Evolutionary conservation across 37 sponge, comb jelly and placozoan species (phyloP).

Genomic region (Halisarca cf. caerulea): DNA sequence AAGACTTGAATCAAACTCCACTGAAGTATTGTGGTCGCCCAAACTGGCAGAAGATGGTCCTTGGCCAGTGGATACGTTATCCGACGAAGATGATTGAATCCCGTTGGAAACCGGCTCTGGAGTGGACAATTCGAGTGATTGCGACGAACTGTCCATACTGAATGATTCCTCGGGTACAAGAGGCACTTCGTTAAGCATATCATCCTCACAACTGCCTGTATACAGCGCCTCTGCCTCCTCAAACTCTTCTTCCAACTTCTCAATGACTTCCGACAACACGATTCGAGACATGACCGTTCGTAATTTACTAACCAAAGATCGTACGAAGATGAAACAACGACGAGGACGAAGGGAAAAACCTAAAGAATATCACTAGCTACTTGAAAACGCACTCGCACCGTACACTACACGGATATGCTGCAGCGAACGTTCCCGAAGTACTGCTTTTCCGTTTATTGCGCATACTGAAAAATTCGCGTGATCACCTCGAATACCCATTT

Average conservation of each 20-base stretch:
- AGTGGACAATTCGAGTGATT: background rate
- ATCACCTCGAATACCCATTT: background rate
- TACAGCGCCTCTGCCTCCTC: background rate
- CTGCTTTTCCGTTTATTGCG: background rate
- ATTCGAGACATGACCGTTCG: background rate
- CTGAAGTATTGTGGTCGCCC: background rate
- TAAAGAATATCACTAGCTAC: background rate
- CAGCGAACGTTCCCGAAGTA: background rate
- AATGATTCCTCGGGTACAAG: background rate
- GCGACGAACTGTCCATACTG: background rate
- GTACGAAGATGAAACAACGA: background rate
- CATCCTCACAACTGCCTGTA: background rate
- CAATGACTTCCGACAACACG: background rate
- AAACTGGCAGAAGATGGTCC: background rate
- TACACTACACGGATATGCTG: background rate
- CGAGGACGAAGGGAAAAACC: background rate
- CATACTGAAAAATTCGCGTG: background rate
- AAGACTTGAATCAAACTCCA: background rate
- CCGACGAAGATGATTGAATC: no score
- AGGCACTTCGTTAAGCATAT: background rate
- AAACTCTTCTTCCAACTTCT: background rate
- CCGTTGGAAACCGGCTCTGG: background rate
- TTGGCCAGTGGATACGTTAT: no score
- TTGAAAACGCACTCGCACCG: background rate
- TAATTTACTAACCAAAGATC: background rate